A percentile compares a stretch with the other conserved stretches of the same genome.
Evolutionary conservation across 2,797 vertebrate genomes (phyloP).

Genomic region (Rhynchonycteris naso): DNA sequence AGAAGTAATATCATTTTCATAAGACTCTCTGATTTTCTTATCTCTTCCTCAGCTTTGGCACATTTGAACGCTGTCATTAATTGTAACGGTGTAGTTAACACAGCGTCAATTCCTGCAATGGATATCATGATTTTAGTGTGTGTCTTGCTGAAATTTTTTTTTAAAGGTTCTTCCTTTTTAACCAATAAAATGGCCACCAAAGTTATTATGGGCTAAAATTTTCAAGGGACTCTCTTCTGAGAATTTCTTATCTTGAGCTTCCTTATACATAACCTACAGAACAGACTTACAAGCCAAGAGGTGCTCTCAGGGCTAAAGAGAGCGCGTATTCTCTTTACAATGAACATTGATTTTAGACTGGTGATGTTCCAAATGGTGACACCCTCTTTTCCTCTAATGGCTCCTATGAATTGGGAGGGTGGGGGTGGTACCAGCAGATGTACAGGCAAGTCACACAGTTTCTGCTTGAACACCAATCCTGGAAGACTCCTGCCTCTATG

Average conservation of each 20-base stretch:
- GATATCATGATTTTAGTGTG: constrained; percentile 98
- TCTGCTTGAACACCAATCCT: constrained; percentile 90
- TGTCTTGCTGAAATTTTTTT: constrained; percentile 96
- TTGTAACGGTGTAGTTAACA: constrained; percentile 97
- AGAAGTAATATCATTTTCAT: constrained; percentile 98
- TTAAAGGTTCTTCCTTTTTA: constrained; percentile 98
- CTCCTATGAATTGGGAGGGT: constrained; percentile 98
- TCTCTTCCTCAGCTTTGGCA: constrained; percentile 94
- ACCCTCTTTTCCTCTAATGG: constrained; percentile 98
- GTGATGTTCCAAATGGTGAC: constrained; percentile 98
- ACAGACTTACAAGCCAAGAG: not conserved
- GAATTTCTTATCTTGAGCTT: not conserved
- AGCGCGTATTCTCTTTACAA: not conserved
- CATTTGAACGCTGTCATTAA: constrained; percentile 95
- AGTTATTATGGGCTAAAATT: constrained; percentile 98
- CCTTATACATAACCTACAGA: not conserved
- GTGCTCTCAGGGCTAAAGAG: not conserved
- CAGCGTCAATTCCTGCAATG: constrained; percentile 96
- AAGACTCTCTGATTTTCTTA: constrained; percentile 98
- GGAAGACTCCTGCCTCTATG: constrained; percentile 93
- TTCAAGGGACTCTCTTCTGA: constrained; percentile 98
- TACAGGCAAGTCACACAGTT: constrained; percentile 95
- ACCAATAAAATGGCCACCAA: constrained; percentile 96
- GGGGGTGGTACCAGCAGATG: constrained; percentile 93
- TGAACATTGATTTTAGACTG: constrained; percentile 80